These are phyloP conservation scores for Erpornis zantholeuca DNA, from an alignment of 2,113 vertebrate species.

Conservation along the genomic window DNA sequence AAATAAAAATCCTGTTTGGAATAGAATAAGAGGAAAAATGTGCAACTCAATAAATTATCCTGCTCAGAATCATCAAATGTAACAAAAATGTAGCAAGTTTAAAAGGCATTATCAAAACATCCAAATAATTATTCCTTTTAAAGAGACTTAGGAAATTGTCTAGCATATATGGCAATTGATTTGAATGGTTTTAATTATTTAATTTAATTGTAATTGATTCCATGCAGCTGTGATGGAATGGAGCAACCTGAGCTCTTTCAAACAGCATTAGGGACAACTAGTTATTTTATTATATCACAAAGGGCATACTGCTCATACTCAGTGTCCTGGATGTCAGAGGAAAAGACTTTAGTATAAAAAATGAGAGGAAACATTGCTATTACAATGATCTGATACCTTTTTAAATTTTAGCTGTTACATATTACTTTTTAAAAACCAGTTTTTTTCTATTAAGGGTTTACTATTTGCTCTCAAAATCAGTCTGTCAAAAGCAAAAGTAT, in stretches of 20 bases:
- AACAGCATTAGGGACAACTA: background rate
- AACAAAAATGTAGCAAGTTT: constrained; percentile 20
- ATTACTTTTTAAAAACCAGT: background rate
- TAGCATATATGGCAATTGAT: background rate
- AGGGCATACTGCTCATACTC: background rate
- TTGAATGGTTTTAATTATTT: background rate
- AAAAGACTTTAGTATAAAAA: background rate
- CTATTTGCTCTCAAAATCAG: constrained; percentile 3
- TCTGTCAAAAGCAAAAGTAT: background rate
- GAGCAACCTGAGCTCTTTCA: background rate
- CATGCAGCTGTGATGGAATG: background rate
- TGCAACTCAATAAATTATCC: background rate
- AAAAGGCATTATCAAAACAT: background rate
- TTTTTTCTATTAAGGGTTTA: background rate
- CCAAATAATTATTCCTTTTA: background rate
- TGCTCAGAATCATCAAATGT: background rate
- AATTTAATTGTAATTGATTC: constrained; percentile 7
- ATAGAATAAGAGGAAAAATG: background rate
- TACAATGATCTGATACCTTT: background rate
- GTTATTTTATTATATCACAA: background rate
- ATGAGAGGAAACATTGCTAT: background rate
- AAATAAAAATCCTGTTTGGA: background rate
- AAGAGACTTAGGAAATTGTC: background rate
- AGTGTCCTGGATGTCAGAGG: background rate
- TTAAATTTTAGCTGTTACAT: background rate